phyloP scores from a whole-genome alignment of 92 coral and sea anemone species.

The Palythoa caribaeorum region DNA sequence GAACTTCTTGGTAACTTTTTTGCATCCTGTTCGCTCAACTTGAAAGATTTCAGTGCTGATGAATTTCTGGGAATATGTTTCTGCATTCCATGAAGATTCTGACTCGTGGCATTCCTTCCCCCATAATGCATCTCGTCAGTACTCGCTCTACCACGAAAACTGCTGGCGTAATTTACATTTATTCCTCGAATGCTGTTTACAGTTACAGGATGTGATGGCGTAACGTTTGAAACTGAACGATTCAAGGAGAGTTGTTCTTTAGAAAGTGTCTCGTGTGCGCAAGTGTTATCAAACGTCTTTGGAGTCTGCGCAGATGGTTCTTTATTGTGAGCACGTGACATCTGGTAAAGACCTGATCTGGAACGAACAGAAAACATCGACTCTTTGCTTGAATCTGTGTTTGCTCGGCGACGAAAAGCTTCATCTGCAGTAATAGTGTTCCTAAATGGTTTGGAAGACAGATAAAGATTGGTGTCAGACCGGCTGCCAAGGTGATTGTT shows the following conservation, averaged over 20 bases:
- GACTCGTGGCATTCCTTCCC: conserved; percentile 23
- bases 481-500: neutral
- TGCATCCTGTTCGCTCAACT: conserved; percentile 25
- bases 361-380: neutral
- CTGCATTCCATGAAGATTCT: conserved; percentile 51
- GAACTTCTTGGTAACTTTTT: conserved; percentile 41
- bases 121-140: conserved; percentile 25
- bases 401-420: conserved; percentile 32
- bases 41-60: conserved; percentile 22
- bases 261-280: conserved; percentile 25
- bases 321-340: neutral
- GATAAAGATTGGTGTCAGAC: conserved; percentile 33
- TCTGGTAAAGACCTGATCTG: neutral
- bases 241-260: conserved; percentile 62
- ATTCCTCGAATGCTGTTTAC: conserved; percentile 86
- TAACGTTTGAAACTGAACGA: conserved; percentile 50
- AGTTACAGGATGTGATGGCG: conserved; percentile 79
- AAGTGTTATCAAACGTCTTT: neutral
- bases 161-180: conserved; percentile 49
- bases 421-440: neutral
- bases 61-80: conserved; percentile 45
- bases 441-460: conserved; percentile 8
- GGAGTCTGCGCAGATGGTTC: neutral
- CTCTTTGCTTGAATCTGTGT: conserved; percentile 29
- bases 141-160: conserved; percentile 24